Percentiles rank a stretch among this genome's conserved stretches.
Conservation (phyloP, 1,140 invertebrate genomes). For the Battus philenor region DNA sequence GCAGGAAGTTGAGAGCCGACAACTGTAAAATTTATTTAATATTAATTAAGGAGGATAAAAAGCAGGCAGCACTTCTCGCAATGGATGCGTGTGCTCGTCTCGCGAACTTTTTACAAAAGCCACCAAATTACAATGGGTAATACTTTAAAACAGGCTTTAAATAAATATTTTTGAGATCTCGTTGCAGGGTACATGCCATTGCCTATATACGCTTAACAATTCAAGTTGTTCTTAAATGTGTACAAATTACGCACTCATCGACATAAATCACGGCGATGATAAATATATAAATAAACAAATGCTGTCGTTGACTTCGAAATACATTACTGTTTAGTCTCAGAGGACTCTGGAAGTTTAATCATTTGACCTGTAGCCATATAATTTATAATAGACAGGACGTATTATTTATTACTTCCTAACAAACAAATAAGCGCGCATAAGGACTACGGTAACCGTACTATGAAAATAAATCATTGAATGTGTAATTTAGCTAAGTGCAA, state of each 20-base stretch:
- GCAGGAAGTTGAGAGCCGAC: background rate
- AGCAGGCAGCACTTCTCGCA: slow-evolving; percentile 2
- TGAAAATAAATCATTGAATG: slow-evolving; percentile 24
- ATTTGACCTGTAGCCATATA: too few species aligned
- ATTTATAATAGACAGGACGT: background rate
- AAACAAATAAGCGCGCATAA: slow-evolving; percentile 7
- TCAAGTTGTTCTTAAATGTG: too few species aligned
- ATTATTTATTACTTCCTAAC: slow-evolving; percentile 11
- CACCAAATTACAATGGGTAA: slow-evolving; percentile 15
- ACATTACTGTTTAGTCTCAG: slow-evolving; percentile 4
- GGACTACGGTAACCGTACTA: slow-evolving; percentile 1
- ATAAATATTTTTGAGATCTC: slow-evolving; percentile 1
- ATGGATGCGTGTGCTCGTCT: background rate
- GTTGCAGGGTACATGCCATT: background rate
- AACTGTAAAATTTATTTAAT: slow-evolving; percentile 16
- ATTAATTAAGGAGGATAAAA: slow-evolving; percentile 9
- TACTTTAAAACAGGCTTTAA: slow-evolving; percentile 7
- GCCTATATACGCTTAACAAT: background rate
- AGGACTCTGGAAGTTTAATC: background rate
- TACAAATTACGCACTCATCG: too few species aligned
- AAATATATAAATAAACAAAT: slow-evolving; percentile 3
- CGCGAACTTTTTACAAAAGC: slow-evolving; percentile 9
- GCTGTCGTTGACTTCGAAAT: background rate
- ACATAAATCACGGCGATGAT: too few species aligned
- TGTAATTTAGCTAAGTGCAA: slow-evolving; percentile 20